Evolutionary conservation across 2,113 vertebrate species (phyloP), one percentile per base, ranked within the genome.

Genomic region (Callionymus lyra): DNA sequence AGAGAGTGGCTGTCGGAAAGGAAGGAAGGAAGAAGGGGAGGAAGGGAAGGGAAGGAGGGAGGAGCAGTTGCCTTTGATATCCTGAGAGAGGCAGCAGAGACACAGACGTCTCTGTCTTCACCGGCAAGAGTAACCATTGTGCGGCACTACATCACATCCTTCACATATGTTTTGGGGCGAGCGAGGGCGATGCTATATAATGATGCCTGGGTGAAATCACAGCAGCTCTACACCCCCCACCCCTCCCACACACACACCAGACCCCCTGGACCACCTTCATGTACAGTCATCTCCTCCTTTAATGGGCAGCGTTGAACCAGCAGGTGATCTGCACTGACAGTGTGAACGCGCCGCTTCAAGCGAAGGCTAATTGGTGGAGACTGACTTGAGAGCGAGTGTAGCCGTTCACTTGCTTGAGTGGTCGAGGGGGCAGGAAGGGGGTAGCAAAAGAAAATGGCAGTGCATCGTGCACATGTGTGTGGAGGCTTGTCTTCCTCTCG

Each of bases 31-130:
- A 6, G 32, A 12, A 18, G 6, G 12, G 44, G 10, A 37, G 16
- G 18, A 13, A 8, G 10, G 41, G 17, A 16, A 40, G n/a, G 2
- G 14, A 21, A 31, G 15, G 35, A 27, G 6, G 16, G 31, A 2
- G 1, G 13, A 66, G 77, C 59, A 75, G 68, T 79, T 66, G 1
- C 59, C 47, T 8, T 1, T 45, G 35, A 39, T 38, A 15, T 44
- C 81, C 84, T 85, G 79, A 62, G 72, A 78, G 82, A 65, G 80
- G 82, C 80, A 78, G 82, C 75, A 84, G 62, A 79, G 82, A 84
- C 73, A 68, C 75, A 82, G 82, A 58, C 71, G 57, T 78, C 51
- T 39, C 21, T 56, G 27, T 34, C 27, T 32, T 41, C 44, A 47
- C n/a, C 21, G 8, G 21, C 21, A 27, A 8, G 21, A 27, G 21